phyloP scores from a whole-genome alignment of 1,140 invertebrate genomes.

The Drosophila sproati region DNA sequence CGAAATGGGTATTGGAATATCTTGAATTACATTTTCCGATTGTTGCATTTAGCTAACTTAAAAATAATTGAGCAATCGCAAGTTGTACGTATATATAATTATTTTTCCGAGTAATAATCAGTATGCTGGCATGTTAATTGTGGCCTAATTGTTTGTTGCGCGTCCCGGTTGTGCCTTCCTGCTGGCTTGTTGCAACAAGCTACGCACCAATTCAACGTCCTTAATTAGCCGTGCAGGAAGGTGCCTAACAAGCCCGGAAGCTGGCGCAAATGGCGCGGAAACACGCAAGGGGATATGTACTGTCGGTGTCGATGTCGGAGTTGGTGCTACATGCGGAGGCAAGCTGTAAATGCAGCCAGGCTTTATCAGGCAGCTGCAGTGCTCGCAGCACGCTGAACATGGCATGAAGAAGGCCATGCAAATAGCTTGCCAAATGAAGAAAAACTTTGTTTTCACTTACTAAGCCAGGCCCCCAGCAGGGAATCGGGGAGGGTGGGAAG shows the following conservation, averaged over 20 bases:
- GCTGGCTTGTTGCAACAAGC: slow-evolving; percentile 28
- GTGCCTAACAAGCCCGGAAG: slow-evolving; percentile 62
- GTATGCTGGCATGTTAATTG: slow-evolving; percentile 37
- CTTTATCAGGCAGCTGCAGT: slow-evolving; percentile 46
- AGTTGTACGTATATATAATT: too few relatives aligned
- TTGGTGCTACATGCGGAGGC: slow-evolving; percentile 40
- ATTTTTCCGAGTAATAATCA: neutral
- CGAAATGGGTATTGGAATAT: too few relatives aligned
- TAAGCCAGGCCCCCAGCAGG: too few relatives aligned
- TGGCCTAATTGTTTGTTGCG: slow-evolving; percentile 47
- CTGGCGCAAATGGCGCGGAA: slow-evolving; percentile 66
- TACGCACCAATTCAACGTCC: slow-evolving; percentile 14
- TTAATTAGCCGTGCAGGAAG: slow-evolving; percentile 67
- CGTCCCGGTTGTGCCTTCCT: slow-evolving; percentile 33
- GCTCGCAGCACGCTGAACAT: slow-evolving; percentile 14
- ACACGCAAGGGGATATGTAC: slow-evolving; percentile 36
- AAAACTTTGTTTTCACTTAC: slow-evolving; percentile 55
- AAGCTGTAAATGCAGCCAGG: slow-evolving; percentile 27
- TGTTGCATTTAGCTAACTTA: neutral
- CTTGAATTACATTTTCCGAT: too few relatives aligned
- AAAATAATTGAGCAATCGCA: neutral
- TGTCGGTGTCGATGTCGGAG: slow-evolving; percentile 6
- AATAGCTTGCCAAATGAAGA: slow-evolving; percentile 36
- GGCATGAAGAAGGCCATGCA: slow-evolving; percentile 34
- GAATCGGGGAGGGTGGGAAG: neutral